Evolutionary conservation across 35 echinoderm and acorn worm species (phyloP), one percentile per base, ranked within the genome.

Genomic region (Chiridota heheva): DNA sequence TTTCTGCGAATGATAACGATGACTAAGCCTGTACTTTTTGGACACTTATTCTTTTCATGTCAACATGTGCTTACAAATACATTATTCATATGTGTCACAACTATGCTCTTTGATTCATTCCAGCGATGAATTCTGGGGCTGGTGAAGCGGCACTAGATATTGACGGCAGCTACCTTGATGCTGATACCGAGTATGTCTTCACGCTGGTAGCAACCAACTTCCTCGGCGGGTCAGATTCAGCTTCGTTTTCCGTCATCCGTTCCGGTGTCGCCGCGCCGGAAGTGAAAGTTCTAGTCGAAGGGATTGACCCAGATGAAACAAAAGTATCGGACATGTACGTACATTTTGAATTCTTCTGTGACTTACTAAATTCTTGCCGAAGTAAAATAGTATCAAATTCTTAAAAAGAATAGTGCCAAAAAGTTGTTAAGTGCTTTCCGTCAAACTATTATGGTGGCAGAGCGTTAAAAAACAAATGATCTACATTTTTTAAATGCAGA

Each of bases 191-290:
- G 3, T 97, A 97, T 31, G 64, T 40, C 2, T 97, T 97, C 36
- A 82, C 70, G 1, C 35, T 97, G 15, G 81, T 56, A 15, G 88
- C 91, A 2, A 87, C 88, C 2, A 97, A 97, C 84, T 97, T 97
- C 73, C 60, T 97, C 5, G 88, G 93, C 15, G 70, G 80, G 28
- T 69, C 44, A 0, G 77, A 97, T 38, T 53, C 53, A 0, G 63
- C 93, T 8, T 80, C 77, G 4, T 51, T 91, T 22, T 69, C 70
- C 13, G 84, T 97, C 1, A 48, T 63, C 2, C 57, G 88, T 0
- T 84, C 93, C 0, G 83, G 74, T 15, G 67, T 86, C 1, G 77
- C 80, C 3, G 83, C 83, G 0, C 93, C 88, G 2, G 88, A 97
- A 75, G 88, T 97, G 17, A 87, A 87, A 59, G 80, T 88, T 4